Evolutionary conservation across 2,797 vertebrate genomes (phyloP).

Genomic region (Lophius americanus): DNA sequence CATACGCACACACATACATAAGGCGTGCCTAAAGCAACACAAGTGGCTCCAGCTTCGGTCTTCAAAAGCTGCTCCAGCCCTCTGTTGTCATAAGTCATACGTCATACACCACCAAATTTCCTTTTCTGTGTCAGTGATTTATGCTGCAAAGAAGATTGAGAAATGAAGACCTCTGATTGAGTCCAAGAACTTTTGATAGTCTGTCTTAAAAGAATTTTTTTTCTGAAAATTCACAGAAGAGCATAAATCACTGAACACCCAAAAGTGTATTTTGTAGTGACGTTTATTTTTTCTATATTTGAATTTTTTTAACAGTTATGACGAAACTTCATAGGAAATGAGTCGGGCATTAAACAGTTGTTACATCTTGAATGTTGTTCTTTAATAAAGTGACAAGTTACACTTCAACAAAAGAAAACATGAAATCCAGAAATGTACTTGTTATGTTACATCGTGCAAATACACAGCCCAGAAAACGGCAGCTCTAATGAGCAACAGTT

Average conservation of each 20-base stretch:
- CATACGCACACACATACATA: constrained; percentile 8
- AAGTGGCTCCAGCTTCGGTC: constrained; percentile 60
- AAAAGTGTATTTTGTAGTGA: constrained; percentile 19
- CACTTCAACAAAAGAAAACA: not conserved
- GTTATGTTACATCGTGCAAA: not conserved
- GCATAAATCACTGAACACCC: constrained; percentile 10
- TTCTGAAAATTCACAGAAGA: constrained; percentile 41
- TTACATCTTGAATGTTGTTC: not conserved
- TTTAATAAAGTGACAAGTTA: constrained; percentile 23
- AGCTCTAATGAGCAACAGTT: not conserved
- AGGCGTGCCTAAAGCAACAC: constrained; percentile 74
- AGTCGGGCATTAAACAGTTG: too few relatives aligned
- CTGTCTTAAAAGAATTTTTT: constrained; percentile 20
- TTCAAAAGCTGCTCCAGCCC: constrained; percentile 65
- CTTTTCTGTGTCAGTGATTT: constrained; percentile 77
- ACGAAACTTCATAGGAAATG: too few relatives aligned
- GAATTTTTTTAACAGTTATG: too few relatives aligned
- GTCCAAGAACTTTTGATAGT: constrained; percentile 46
- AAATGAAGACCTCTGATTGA: constrained; percentile 54
- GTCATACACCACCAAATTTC: constrained; percentile 74
- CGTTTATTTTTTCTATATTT: not conserved
- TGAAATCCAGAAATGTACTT: constrained; percentile 5
- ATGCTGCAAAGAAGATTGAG: constrained; percentile 66
- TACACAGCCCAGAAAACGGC: not conserved
- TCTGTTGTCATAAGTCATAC: constrained; percentile 78